These are phyloP conservation scores for Sanderia malayensis DNA, from an alignment of 30 jellyfish, hydroid and myxozoan species.

Conservation along the genomic window DNA sequence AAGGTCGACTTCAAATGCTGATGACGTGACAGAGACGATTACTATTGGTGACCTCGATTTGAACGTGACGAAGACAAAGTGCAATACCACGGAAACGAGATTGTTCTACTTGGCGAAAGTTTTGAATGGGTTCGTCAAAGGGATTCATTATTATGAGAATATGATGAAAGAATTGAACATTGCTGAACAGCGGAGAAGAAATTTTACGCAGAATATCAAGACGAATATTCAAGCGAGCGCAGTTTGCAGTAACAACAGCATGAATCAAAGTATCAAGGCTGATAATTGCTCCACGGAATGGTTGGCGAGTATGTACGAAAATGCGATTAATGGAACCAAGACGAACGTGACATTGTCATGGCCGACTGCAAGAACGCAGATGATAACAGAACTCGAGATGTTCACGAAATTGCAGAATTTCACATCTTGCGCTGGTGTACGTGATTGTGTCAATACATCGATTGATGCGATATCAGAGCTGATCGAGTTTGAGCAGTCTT, in stretches of 20 bases:
- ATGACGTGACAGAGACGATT: neutral
- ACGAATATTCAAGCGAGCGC: neutral
- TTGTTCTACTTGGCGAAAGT: slow-evolving; percentile 23
- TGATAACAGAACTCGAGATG: slow-evolving; percentile 15
- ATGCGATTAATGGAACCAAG: neutral
- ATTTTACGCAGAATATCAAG: slow-evolving; percentile 16
- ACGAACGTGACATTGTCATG: slow-evolving; percentile 22
- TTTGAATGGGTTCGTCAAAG: neutral
- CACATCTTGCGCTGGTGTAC: slow-evolving; percentile 39
- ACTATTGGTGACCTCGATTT: slow-evolving; percentile 15
- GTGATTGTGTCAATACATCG: slow-evolving; percentile 42
- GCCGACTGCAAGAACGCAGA: slow-evolving; percentile 25
- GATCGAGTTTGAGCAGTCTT: slow-evolving; percentile 25
- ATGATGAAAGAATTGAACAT: slow-evolving; percentile 1
- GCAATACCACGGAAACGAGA: slow-evolving; percentile 11
- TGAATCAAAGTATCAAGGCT: neutral
- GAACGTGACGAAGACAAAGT: slow-evolving; percentile 19
- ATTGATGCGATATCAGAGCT: slow-evolving; percentile 10
- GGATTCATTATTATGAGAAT: slow-evolving; percentile 7
- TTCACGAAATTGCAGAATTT: slow-evolving; percentile 21
- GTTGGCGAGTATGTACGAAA: slow-evolving; percentile 22
- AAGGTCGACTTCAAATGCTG: slow-evolving; percentile 11
- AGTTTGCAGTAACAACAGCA: slow-evolving; percentile 2
- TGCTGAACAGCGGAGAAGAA: slow-evolving; percentile 8
- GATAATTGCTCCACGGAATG: slow-evolving; percentile 12